Conservation (phyloP, 2,113 vertebrate genomes). For the Muntiacus muntjak region DNA sequence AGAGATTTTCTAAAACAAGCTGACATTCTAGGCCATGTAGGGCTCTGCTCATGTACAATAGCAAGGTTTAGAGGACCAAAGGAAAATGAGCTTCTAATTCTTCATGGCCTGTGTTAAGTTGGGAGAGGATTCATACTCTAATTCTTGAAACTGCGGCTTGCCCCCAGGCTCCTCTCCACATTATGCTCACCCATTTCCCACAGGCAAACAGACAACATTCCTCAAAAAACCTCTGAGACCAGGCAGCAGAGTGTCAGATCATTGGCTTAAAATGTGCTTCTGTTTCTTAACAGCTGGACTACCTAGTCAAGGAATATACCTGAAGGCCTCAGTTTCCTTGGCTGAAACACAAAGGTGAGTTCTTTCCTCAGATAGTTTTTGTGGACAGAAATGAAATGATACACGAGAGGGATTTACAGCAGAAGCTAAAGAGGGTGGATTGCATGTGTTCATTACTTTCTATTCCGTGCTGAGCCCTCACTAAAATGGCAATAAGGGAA, state of each 20-base stretch:
- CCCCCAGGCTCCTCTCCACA: not conserved
- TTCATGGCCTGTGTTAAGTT: not conserved
- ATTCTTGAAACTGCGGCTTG: not conserved
- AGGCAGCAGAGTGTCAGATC: not conserved
- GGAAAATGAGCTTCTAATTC: not conserved
- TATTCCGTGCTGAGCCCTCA: not conserved
- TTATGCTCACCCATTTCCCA: not conserved
- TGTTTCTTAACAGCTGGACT: not conserved
- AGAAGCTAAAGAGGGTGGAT: not conserved
- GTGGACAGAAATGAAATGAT: not conserved
- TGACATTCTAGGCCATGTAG: not conserved
- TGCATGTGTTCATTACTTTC: not conserved
- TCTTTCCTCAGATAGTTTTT: not conserved
- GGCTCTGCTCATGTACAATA: not conserved
- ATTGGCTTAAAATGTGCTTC: not conserved
- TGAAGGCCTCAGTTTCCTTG: not conserved
- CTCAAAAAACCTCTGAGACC: not conserved
- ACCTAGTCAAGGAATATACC: not conserved
- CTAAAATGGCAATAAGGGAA: not conserved
- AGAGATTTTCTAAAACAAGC: not conserved
- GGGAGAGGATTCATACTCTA: not conserved
- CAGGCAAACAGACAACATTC: not conserved
- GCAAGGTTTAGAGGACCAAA: not conserved
- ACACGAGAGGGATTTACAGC: not conserved
- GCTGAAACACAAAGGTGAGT: not conserved